These are phyloP conservation scores for Lithosia quadra DNA, from an alignment of 2,888 invertebrate species.

Conservation along the genomic window DNA sequence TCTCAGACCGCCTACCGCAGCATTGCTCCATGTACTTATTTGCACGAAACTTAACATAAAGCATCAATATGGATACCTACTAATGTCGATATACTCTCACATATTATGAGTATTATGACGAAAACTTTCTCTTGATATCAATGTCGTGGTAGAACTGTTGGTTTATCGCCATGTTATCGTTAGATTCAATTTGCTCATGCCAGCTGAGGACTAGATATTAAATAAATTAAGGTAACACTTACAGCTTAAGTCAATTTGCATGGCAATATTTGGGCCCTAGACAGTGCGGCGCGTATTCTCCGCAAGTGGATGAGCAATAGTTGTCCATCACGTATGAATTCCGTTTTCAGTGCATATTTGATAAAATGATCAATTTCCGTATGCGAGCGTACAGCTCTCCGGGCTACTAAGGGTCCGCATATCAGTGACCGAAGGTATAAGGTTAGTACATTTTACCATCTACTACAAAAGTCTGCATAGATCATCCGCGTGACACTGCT, in stretches of 20 bases:
- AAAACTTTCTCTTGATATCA: background rate
- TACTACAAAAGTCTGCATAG: background rate
- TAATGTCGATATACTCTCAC: no score
- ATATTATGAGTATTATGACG: background rate
- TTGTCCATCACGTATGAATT: background rate
- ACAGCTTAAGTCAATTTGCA: background rate
- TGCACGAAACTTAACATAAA: no score
- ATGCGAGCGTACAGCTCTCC: background rate
- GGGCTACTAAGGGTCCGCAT: background rate
- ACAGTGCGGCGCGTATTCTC: background rate
- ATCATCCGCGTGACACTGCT: background rate
- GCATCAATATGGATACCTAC: no score
- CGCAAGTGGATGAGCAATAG: background rate
- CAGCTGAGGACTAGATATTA: constrained; percentile 31
- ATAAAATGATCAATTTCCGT: background rate
- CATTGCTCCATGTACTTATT: no score
- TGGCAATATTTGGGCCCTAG: background rate
- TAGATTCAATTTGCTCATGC: constrained; percentile 39
- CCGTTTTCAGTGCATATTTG: background rate
- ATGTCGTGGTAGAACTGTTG: background rate
- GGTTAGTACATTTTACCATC: background rate
- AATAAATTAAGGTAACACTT: constrained; percentile 19
- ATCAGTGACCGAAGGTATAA: background rate
- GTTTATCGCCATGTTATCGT: constrained; percentile 46
- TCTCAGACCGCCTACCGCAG: no score